These are phyloP conservation scores for Paracentrotus lividus DNA, from an alignment of 53 echinoderm and acorn worm species.

Conservation along the genomic window DNA sequence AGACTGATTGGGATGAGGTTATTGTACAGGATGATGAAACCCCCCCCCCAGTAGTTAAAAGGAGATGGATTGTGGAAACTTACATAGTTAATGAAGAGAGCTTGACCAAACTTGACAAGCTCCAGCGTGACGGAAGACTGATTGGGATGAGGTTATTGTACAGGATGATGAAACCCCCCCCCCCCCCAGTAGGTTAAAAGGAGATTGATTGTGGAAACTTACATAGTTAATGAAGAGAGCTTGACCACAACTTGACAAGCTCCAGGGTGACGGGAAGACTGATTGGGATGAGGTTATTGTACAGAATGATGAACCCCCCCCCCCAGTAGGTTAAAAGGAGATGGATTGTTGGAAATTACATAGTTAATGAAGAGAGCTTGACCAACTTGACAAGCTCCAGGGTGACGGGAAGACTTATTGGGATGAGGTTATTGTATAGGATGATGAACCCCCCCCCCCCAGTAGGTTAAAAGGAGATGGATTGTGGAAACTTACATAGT, in stretches of 20 bases:
- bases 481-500: conserved; percentile 89
- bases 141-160: conserved; percentile 99
- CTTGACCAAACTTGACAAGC: conserved; percentile 99
- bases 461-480: too few species aligned
- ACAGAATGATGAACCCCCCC: conserved; percentile 99
- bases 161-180: conserved; percentile 98
- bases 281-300: conserved; percentile 99
- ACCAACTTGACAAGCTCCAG: conserved; percentile 97
- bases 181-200: too few species aligned
- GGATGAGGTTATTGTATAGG: conserved; percentile 98
- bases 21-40: too few species aligned
- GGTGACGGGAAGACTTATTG: conserved; percentile 97
- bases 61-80: too few species aligned
- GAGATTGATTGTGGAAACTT: too few species aligned
- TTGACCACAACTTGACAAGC: conserved; percentile 98
- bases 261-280: conserved; percentile 97
- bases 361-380: conserved; percentile 97
- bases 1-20: too few species aligned
- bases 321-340: too few species aligned
- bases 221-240: conserved; percentile 97
- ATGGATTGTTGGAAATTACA: too few species aligned
- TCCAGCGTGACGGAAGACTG: conserved; percentile 96
- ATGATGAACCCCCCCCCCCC: too few species aligned
- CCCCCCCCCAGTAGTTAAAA: too few species aligned
- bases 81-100: conserved; percentile 95